Evolutionary conservation across 2,797 vertebrate genomes (phyloP), one percentile per base, ranked within the genome.

Genomic region (Poeciliopsis presidionis): DNA sequence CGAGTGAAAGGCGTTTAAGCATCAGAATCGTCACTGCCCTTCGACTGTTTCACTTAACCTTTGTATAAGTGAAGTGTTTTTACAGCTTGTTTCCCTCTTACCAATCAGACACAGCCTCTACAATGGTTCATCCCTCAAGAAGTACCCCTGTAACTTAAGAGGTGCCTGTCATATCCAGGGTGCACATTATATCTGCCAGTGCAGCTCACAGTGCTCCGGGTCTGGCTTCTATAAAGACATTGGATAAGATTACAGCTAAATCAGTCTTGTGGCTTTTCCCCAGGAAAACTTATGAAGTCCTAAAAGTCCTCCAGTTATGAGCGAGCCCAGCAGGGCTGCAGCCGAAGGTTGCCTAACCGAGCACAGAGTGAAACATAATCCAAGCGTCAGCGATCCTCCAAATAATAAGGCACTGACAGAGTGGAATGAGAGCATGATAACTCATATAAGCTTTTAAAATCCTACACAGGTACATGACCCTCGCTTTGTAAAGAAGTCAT

Each of bases 391-490:
- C 96, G 95, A 97, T 96, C 96, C 94, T 95, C 95, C 92, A 91
- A 95, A 96, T 97, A 97, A 98, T 97, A 96, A 96, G 94, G 95
- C 93, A 94, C 95, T 98, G 97, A 97, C 97, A 97, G 95, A 91
- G 91, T 95, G 96, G 96, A 97, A 96, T 97, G 97, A 97, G 97
- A 95, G 97, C 96, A 96, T 96, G 96, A 97, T 98, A 97, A 97
- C 97, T 97, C 96, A 97, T 91, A 89, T 96, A 94, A 93, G 96
- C 95, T 96, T 96, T 96, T 93, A 93, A 89, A 93, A 96, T 94
- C 94, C 94, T 95, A 93, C 94, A 85, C 95, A 97, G 96, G 96
- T 96, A 97, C 96, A 96, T 95, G 96, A 97, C 97, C 96, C 95
- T 91, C 90, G 94, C 95, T 96, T 96, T 95, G 93, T 95, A 95